A percentile compares a stretch with the other conserved stretches of the same genome.
Evolutionary conservation across 1,140 invertebrate genomes (phyloP).

Genomic region (Uloborus diversus): DNA sequence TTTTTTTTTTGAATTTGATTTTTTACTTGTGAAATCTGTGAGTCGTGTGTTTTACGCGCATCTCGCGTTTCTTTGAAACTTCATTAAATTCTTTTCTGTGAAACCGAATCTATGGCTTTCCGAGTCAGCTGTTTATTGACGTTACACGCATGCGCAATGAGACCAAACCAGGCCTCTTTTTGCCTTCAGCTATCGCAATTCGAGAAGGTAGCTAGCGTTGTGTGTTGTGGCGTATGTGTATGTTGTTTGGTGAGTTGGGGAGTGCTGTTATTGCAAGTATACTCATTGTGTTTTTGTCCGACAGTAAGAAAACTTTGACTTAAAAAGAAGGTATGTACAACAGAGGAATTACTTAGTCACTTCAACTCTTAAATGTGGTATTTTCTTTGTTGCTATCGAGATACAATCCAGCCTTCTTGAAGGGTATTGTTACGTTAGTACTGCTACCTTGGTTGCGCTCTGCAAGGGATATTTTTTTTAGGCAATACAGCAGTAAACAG

Average conservation of each 20-base stretch:
- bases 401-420: constrained; percentile 20
- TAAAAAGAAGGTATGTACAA: not conserved
- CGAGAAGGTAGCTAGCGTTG: not conserved
- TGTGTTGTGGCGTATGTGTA: constrained; percentile 7
- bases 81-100: no score
- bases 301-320: no score
- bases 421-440: constrained; percentile 29
- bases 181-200: not conserved
- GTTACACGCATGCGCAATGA: constrained; percentile 15
- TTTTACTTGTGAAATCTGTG: no score
- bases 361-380: not conserved
- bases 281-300: no score
- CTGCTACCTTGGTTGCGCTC: constrained; percentile 14
- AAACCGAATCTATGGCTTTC: not conserved
- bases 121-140: constrained; percentile 42
- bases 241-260: no score
- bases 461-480: not conserved
- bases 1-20: no score
- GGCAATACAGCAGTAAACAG: not conserved
- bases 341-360: not conserved
- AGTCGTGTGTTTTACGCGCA: no score
- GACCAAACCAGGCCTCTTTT: not conserved
- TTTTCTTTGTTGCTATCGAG: not conserved
- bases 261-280: no score
- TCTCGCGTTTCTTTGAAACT: no score